Evolutionary conservation across 2,113 vertebrate species (phyloP), one percentile per base, ranked within the genome.

Genomic region (Pipa parva): DNA sequence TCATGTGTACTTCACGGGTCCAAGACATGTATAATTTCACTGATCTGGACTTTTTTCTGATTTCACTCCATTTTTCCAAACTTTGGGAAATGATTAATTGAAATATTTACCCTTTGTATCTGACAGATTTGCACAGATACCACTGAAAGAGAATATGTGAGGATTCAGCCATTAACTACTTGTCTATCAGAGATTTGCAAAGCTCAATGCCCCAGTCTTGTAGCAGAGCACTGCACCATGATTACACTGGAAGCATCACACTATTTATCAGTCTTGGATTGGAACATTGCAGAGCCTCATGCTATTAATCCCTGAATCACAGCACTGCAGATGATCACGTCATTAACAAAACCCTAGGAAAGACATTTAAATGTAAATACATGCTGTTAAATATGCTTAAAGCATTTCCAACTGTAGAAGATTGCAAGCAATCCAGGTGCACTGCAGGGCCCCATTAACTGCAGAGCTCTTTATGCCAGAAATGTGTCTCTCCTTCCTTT

Each of bases 41-140:
- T n/a, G n/a, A n/a, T n/a, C n/a, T n/a, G n/a, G n/a, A n/a, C n/a
- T n/a, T n/a, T n/a, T n/a, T n/a, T n/a, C n/a, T n/a, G n/a, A n/a
- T n/a, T n/a, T n/a, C n/a, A n/a, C n/a, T n/a, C n/a, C n/a, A n/a
- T n/a, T n/a, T n/a, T n/a, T n/a, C n/a, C n/a, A n/a, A n/a, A n/a
- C n/a, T n/a, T n/a, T n/a, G n/a, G n/a, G n/a, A n/a, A n/a, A n/a
- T n/a, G n/a, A n/a, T n/a, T n/a, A n/a, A n/a, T n/a, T n/a, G n/a
- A n/a, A n/a, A n/a, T n/a, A n/a, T n/a, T 18, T 27, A 2, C 50
- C 29, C 29, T 8, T 4, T 39, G 10, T 59, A 6, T 7, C n/a
- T 18, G n/a, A 20, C 64, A 68, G 64, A 25, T 59, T 59, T 51
- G 17, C 45, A 18, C 64, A 55, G 11, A 25, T 12, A 17, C 28